Evolutionary conservation across 2,888 invertebrate species (phyloP).

Genomic region (Philhelius pedissequus): DNA sequence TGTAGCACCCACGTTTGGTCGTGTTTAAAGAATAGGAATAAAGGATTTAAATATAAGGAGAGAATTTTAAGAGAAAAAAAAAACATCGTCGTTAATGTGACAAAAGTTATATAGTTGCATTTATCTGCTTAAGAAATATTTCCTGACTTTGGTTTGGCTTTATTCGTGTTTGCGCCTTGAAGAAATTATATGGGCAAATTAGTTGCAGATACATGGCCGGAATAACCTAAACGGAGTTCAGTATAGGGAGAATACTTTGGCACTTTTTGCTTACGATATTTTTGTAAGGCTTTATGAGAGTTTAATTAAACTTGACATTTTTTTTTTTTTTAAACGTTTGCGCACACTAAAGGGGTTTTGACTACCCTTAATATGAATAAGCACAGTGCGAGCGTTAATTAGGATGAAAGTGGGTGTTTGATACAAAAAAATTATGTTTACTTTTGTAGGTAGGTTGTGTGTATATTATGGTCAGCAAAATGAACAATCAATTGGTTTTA

Average conservation of each 20-base stretch:
- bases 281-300: too few species aligned
- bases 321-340: too few species aligned
- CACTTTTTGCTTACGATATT: too few species aligned
- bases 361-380: too few species aligned
- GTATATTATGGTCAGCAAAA: too few species aligned
- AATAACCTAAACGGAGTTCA: neutral
- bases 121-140: neutral
- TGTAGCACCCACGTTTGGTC: conserved; percentile 40
- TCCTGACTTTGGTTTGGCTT: neutral
- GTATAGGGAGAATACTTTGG: neutral
- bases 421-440: too few species aligned
- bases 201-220: neutral
- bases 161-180: neutral
- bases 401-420: too few species aligned
- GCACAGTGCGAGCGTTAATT: too few species aligned
- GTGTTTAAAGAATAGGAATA: neutral
- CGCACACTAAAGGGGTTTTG: too few species aligned
- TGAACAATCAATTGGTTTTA: too few species aligned
- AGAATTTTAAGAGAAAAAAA: neutral
- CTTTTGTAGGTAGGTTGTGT: too few species aligned
- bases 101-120: conserved; percentile 10
- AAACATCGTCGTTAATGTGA: neutral
- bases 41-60: conserved; percentile 2
- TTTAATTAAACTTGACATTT: too few species aligned
- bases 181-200: neutral